These are phyloP conservation scores for Acrocephalus scirpaceus DNA, from an alignment of 2,797 vertebrate genomes.

Conservation along the genomic window DNA sequence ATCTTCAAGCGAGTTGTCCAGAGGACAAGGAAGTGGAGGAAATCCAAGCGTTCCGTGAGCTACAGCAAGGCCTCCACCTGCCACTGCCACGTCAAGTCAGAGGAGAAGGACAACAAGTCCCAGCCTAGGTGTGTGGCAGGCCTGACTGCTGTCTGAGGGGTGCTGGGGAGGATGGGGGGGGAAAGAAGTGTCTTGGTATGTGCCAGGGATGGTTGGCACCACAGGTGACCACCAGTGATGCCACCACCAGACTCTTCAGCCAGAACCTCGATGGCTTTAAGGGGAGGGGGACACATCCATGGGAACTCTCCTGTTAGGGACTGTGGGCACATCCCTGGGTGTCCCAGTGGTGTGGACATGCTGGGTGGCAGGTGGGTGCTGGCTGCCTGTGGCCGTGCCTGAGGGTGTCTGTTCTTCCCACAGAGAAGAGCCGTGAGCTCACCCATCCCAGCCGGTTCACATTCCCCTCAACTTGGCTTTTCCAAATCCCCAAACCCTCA, in stretches of 20 bases:
- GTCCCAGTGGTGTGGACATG: fast-evolving
- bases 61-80: slow-evolving; percentile 80
- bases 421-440: slow-evolving; percentile 58
- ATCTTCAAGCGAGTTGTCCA: slow-evolving; percentile 81
- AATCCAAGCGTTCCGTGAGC: slow-evolving; percentile 58
- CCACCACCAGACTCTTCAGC: background rate
- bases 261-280: background rate
- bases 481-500: background rate
- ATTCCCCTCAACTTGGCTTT: background rate
- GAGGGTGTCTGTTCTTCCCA: slow-evolving; percentile 47
- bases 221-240: background rate
- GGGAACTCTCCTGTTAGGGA: background rate
- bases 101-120: slow-evolving; percentile 72
- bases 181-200: background rate
- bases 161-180: background rate
- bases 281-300: background rate
- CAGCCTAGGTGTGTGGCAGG: slow-evolving; percentile 48
- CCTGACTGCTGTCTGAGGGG: slow-evolving; percentile 68
- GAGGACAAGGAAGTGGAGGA: slow-evolving; percentile 71
- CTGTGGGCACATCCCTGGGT: fast-evolving
- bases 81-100: slow-evolving; percentile 69
- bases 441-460: fast-evolving
- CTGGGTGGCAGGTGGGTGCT: background rate
- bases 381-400: background rate
- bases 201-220: background rate